Evolutionary conservation across 2,113 vertebrate species (phyloP).

Genomic region (Psittacula cyanocephala): DNA sequence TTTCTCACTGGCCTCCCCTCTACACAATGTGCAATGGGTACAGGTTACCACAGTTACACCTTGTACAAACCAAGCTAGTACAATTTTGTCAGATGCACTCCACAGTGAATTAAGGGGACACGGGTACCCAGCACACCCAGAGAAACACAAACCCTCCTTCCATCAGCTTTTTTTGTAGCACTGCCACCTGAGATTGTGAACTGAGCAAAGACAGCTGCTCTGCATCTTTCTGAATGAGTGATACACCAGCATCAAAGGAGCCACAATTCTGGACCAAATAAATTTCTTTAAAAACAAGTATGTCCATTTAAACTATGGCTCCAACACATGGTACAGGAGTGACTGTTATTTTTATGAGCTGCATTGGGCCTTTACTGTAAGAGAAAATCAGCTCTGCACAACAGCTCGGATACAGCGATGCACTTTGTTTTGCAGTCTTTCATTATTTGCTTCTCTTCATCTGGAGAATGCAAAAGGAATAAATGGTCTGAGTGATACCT

Average conservation of each 20-base stretch:
- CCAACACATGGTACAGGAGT: neutral
- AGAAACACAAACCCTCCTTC: neutral
- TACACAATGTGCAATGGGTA: neutral
- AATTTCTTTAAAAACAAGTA: fast-evolving
- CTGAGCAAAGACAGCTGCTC: neutral
- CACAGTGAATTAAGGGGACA: neutral
- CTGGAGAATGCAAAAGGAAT: neutral
- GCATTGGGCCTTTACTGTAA: neutral
- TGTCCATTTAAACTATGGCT: neutral
- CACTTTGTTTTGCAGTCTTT: neutral
- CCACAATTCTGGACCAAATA: neutral
- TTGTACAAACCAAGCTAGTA: neutral
- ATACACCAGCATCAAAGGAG: neutral
- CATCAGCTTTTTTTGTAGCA: neutral
- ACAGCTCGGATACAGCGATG: neutral
- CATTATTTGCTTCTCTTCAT: neutral
- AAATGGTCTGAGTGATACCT: neutral
- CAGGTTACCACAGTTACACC: neutral
- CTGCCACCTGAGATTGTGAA: neutral
- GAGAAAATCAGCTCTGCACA: neutral
- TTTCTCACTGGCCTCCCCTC: neutral
- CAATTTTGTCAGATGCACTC: neutral
- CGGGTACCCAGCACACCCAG: fast-evolving
- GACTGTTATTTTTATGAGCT: neutral
- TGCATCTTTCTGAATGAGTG: neutral